phyloP scores from a whole-genome alignment of 2,113 vertebrate genomes.

The Myanophis thanlyinensis region DNA sequence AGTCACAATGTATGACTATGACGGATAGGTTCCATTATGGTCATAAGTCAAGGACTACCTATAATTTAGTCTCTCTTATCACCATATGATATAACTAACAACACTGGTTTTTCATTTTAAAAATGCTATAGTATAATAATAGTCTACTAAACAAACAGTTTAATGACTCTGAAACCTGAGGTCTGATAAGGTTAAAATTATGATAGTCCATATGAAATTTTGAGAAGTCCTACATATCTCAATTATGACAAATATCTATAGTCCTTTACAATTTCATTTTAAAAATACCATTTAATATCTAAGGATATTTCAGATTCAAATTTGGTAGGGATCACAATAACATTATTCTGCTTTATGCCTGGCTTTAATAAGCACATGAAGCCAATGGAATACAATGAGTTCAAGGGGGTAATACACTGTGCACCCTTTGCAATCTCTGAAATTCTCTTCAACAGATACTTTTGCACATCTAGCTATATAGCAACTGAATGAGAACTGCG shows the following conservation, averaged over 20 bases:
- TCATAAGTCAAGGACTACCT: background rate
- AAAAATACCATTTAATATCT: background rate
- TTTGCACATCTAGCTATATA: background rate
- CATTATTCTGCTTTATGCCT: background rate
- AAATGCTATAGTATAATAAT: background rate
- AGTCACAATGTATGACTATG: no score
- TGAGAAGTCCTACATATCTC: no score
- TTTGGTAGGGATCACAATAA: background rate
- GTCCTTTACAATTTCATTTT: background rate
- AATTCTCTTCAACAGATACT: background rate
- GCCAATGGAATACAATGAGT: background rate
- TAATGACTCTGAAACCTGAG: background rate
- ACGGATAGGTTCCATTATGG: background rate
- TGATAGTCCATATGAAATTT: background rate
- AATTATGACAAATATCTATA: background rate
- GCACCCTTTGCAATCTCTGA: background rate
- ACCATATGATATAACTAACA: background rate
- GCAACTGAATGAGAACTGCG: background rate
- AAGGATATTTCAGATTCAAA: background rate
- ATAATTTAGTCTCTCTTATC: conserved; percentile 10
- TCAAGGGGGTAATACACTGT: background rate
- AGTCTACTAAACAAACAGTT: background rate
- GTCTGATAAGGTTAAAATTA: background rate
- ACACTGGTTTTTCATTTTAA: background rate
- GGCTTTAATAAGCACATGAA: background rate